A percentile compares a stretch with the other conserved stretches of the same genome.
Evolutionary conservation across 1,140 invertebrate genomes (phyloP).

Genomic region (Drosophila trapezifrons): DNA sequence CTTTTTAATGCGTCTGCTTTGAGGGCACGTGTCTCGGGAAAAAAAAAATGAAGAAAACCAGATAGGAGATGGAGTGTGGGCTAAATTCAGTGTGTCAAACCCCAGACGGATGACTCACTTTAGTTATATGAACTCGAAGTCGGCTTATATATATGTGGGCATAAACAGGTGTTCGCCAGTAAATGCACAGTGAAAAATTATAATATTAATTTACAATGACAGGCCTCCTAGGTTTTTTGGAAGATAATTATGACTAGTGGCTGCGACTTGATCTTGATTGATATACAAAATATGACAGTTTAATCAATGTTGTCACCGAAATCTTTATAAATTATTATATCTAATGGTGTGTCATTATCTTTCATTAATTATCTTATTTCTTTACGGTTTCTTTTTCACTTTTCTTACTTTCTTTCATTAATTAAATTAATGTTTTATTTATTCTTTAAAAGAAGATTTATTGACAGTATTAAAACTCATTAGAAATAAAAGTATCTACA

Average conservation of each 20-base stretch:
- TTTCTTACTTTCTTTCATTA: neutral
- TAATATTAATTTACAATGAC: neutral
- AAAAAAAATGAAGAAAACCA: neutral
- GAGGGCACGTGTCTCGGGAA: conserved; percentile 22
- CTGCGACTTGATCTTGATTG: conserved; percentile 8
- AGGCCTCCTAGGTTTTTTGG: neutral
- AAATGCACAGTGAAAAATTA: conserved; percentile 16
- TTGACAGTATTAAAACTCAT: too few relatives aligned
- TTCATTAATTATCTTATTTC: neutral
- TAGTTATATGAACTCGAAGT: conserved; percentile 22
- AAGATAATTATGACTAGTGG: conserved; percentile 1
- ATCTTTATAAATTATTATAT: neutral
- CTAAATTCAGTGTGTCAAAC: conserved; percentile 70
- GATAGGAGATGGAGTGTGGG: conserved; percentile 9
- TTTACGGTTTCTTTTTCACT: neutral
- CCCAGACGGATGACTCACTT: conserved; percentile 57
- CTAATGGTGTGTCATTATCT: conserved; percentile 8
- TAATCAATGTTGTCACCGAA: neutral
- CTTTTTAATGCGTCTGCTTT: conserved; percentile 37
- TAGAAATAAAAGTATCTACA: too few relatives aligned
- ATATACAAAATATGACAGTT: conserved; percentile 2
- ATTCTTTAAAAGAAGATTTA: too few relatives aligned
- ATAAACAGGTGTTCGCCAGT: conserved; percentile 23
- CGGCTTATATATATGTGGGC: neutral
- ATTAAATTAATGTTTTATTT: too few relatives aligned